These are phyloP conservation scores for Sardinella longiceps DNA, from an alignment of 2,797 vertebrate species.

Conservation along the genomic window DNA sequence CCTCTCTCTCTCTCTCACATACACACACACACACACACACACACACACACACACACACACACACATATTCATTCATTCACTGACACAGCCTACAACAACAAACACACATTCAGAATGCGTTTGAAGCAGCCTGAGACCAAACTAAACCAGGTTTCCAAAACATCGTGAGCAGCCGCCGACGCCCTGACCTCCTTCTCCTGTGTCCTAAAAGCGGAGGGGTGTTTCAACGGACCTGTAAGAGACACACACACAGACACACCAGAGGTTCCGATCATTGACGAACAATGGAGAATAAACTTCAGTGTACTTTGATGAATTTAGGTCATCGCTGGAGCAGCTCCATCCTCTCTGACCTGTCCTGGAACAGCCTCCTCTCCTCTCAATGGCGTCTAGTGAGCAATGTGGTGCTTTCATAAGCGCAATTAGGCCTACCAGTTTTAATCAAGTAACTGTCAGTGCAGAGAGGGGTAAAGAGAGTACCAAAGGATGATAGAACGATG, in stretches of 20 bases:
- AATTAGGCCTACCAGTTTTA: not conserved
- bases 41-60: conserved; percentile 5
- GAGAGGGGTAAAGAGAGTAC: not conserved
- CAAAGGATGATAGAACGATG: too few species aligned
- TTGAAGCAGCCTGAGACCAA: conserved; percentile 62
- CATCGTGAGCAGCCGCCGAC: conserved; percentile 49
- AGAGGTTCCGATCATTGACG: not conserved
- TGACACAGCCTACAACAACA: conserved; percentile 69
- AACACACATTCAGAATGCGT: conserved; percentile 62
- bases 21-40: not conserved
- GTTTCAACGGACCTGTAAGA: not conserved
- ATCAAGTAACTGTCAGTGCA: not conserved
- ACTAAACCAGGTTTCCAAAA: conserved; percentile 55
- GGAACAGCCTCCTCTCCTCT: not conserved
- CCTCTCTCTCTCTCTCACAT: too few species aligned
- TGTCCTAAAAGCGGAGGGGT: not conserved
- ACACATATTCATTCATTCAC: conserved; percentile 1
- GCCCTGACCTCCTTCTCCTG: conserved; percentile 1
- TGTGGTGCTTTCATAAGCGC: not conserved
- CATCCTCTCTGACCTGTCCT: not conserved
- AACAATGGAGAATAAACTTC: conserved; percentile 15
- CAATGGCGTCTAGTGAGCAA: not conserved
- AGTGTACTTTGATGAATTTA: not conserved
- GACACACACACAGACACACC: conserved; percentile 7
- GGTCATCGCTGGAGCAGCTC: not conserved